Evolutionary conservation across 2,113 vertebrate species (phyloP).

Genomic region (Aegotheles bennettii): DNA sequence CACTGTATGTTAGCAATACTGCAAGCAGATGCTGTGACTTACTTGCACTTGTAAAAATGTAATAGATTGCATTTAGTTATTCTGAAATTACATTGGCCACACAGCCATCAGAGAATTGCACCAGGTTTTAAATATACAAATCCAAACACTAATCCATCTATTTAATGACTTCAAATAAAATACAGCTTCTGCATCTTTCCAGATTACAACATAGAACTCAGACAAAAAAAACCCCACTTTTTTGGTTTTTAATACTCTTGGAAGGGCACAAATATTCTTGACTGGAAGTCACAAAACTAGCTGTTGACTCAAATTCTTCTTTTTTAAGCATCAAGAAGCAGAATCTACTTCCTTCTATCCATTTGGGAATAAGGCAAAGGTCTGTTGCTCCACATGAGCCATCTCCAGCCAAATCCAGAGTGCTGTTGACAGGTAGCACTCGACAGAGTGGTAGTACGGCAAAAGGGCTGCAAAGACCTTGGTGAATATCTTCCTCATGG

Average conservation of each 20-base stretch:
- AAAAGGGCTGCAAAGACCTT: background rate
- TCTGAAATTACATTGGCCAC: background rate
- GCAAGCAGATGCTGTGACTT: slow-evolving; percentile 11
- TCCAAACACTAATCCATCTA: background rate
- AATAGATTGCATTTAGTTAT: background rate
- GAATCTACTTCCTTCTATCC: background rate
- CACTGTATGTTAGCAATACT: background rate
- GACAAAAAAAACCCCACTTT: background rate
- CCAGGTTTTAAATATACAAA: background rate
- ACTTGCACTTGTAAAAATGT: background rate
- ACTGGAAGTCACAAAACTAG: background rate
- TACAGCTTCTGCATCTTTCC: background rate
- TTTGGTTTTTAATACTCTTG: background rate
- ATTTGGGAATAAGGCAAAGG: background rate
- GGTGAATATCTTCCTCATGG: background rate
- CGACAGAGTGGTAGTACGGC: background rate
- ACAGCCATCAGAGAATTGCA: background rate
- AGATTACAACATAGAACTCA: background rate
- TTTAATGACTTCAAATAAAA: background rate
- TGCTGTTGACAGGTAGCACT: too few relatives aligned
- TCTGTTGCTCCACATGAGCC: background rate
- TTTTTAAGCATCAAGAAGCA: background rate
- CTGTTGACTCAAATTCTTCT: background rate
- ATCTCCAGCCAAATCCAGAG: background rate
- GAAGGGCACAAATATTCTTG: background rate